A percentile compares a stretch with the other conserved stretches of the same genome.
Evolutionary conservation across 1,140 invertebrate species (phyloP).

Genomic region (roundworm (Caenorhabditis elegans)): WBcel235 BX284606.5:8510001-8510500

Average conservation of each 20-base stretch:
- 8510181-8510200: not conserved
- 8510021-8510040: conserved; percentile 55
- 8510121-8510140: conserved; percentile 52
- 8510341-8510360: conserved; percentile 10
- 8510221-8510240: not conserved
- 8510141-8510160: conserved; percentile 63
- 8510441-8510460: conserved; percentile 18
- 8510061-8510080: too few species aligned
- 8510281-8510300: conserved; percentile 1
- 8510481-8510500: not conserved
- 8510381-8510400: conserved; percentile 11
- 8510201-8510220: not conserved
- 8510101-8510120: conserved; percentile 61
- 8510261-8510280: not conserved
- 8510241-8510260: conserved; percentile 5
- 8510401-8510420: not conserved
- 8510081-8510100: not conserved
- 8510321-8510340: not conserved
- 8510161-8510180: conserved; percentile 43
- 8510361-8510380: not conserved
- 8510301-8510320: not conserved
- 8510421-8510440: not conserved
- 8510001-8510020: conserved; percentile 58
- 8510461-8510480: not conserved
- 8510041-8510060: conserved; percentile 48